phyloP scores from a whole-genome alignment of 2,113 vertebrate species.

The Sapajus apella region DNA sequence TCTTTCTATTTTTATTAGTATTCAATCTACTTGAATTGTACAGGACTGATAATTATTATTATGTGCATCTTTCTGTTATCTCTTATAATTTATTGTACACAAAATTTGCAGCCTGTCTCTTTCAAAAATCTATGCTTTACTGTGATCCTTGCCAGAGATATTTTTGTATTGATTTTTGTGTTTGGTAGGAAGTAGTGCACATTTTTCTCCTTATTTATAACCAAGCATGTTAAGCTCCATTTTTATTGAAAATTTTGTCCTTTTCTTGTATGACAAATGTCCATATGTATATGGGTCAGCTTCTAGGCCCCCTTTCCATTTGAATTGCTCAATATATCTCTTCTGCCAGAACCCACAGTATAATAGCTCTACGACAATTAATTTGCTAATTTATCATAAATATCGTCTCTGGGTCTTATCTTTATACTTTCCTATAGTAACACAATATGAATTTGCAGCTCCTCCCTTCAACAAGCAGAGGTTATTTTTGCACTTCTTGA shows the following conservation, averaged over 20 bases:
- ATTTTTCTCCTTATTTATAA: constrained; percentile 35
- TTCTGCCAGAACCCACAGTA: neutral
- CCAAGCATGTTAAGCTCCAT: neutral
- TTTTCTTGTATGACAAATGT: neutral
- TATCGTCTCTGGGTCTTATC: neutral
- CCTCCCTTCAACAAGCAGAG: neutral
- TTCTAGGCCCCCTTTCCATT: neutral
- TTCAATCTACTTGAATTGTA: neutral
- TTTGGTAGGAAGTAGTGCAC: neutral
- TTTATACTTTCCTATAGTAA: neutral
- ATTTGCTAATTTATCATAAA: neutral
- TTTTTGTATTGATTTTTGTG: constrained; percentile 56
- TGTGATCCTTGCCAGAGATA: neutral
- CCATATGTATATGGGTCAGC: neutral
- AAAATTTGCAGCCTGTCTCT: neutral
- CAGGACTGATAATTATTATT: neutral
- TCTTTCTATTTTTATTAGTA: neutral
- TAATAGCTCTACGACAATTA: neutral
- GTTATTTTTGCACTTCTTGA: neutral
- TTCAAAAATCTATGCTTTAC: constrained; percentile 4
- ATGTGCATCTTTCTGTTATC: neutral
- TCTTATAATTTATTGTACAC: neutral
- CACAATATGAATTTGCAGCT: neutral
- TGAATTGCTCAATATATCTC: constrained; percentile 22
- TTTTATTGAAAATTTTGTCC: neutral